Conservation (phyloP, 2,888 invertebrate genomes). For the Synanthedon formicaeformis region DNA sequence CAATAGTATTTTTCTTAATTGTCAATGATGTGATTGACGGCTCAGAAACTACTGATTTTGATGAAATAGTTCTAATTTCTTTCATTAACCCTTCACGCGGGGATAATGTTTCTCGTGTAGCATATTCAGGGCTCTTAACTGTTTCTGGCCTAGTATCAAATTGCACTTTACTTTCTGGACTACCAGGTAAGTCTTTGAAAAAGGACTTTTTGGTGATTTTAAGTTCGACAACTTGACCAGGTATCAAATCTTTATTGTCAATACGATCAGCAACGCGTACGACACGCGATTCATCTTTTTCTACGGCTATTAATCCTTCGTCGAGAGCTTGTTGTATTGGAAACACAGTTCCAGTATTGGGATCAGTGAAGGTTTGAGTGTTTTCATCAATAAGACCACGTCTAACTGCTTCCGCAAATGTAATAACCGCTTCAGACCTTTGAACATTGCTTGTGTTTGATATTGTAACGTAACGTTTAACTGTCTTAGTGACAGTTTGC, state of each 20-base stretch:
- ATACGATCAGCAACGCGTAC: conserved; percentile 51
- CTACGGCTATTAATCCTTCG: conserved; percentile 77
- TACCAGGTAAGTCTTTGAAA: conserved; percentile 55
- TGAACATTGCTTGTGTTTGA: conserved; percentile 74
- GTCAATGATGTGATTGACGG: conserved; percentile 59
- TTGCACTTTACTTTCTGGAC: conserved; percentile 61
- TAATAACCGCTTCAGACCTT: conserved; percentile 72
- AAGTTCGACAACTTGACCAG: conserved; percentile 61
- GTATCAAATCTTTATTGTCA: conserved; percentile 44
- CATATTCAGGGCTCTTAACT: conserved; percentile 68
- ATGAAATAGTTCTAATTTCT: conserved; percentile 50
- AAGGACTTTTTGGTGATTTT: conserved; percentile 67
- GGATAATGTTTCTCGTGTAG: conserved; percentile 24
- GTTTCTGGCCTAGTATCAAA: conserved; percentile 69
- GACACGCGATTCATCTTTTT: conserved; percentile 58
- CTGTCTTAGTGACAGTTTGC: conserved; percentile 87
- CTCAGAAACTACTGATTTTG: conserved; percentile 51
- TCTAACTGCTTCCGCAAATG: conserved; percentile 82
- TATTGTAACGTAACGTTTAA: conserved; percentile 84
- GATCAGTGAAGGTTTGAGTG: conserved; percentile 81
- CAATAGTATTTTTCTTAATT: conserved; percentile 78
- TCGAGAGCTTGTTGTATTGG: conserved; percentile 83
- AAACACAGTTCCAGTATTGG: conserved; percentile 77
- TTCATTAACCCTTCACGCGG: conserved; percentile 30
- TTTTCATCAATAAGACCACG: conserved; percentile 84